A percentile compares a stretch with the other conserved stretches of the same genome.
These are phyloP conservation scores for Calliopsis andreniformis DNA, from an alignment of 1,140 invertebrate genomes.

Conservation along the genomic window DNA sequence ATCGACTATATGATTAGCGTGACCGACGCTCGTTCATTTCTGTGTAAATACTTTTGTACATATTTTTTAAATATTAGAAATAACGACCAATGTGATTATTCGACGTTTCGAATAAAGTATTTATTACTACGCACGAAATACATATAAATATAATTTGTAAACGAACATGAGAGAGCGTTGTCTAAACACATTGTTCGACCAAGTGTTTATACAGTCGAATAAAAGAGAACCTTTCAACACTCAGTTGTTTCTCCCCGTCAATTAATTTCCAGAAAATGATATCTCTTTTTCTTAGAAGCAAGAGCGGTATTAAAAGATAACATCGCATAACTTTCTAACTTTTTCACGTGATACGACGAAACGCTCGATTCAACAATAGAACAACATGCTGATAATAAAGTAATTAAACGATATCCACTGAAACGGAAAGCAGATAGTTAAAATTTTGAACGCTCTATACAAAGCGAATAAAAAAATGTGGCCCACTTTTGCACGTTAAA, in stretches of 20 bases:
- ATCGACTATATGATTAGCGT: conserved; percentile 25
- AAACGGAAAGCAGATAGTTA: too few relatives aligned
- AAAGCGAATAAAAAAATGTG: too few relatives aligned
- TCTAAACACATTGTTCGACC: conserved; percentile 1
- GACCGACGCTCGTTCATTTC: conserved; percentile 48
- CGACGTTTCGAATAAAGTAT: conserved; percentile 65
- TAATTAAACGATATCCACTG: too few relatives aligned
- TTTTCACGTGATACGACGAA: neutral
- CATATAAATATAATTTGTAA: conserved; percentile 14
- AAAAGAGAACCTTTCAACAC: neutral
- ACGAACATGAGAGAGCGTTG: neutral
- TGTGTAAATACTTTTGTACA: conserved; percentile 68
- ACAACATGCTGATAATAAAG: too few relatives aligned
- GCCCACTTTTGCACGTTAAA: too few relatives aligned
- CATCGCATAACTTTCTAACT: neutral
- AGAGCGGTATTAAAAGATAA: too few relatives aligned
- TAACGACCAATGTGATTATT: conserved; percentile 63
- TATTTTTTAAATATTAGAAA: conserved; percentile 65
- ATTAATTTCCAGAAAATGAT: neutral
- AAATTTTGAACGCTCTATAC: too few relatives aligned
- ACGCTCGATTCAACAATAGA: neutral
- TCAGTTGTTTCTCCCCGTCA: neutral
- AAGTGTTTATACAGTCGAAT: conserved; percentile 12
- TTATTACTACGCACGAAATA: conserved; percentile 51
- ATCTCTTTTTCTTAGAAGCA: too few relatives aligned